Base-by-base conservation (phyloP, 1,140 invertebrate species). In the Penaeus japonicus region DNA sequence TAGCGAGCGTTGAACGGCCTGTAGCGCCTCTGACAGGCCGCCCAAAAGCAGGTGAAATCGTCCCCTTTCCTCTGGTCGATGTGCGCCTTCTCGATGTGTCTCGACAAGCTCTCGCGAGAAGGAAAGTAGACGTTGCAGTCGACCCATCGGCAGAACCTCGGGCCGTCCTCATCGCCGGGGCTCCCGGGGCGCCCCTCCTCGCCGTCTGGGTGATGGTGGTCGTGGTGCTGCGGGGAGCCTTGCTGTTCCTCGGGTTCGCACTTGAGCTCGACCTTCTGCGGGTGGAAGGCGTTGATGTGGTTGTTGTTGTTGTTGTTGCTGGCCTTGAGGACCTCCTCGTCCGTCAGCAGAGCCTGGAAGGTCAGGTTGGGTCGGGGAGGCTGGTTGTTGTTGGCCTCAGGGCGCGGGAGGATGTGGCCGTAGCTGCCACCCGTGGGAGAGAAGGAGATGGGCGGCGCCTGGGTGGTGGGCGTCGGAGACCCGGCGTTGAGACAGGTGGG, bases 1-100 rank as follows among this genome's bases (percentile, higher is more conserved):
- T 99, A 99, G 82, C 98, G 94, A 0, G 98, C 98, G 93, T 99
- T 99, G 93, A 99, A 99, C 0, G 98, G 97, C 75, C 96, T 95
- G 57, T 96, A 94, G 75, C 95, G 94, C 47, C 98, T 94, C 0
- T 96, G 96, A 93, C 98, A 99, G 2, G 96, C 96, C 70, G 95
- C 93, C 98, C 98, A 99, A 70, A 96, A 95, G 92, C 98, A 99
- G 24, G 96, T 96, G 92, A 98, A 99, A 84, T 95, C 94, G 91
- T 98, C 97, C 55, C 97, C 97, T 47, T 92, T 95, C 83, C 96
- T 94, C 70, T 96, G 94, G 91, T 98, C 97, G 39, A 99, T 96
- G 91, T 99, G 98, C 15, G 94, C 94, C 92, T 96, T 96, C 92
- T 99, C 97, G 85, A 99, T 98, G 92, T 99, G 98, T 57, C 95